Evolutionary conservation across 2,888 invertebrate species (phyloP).

Genomic region (Villa cingulata): DNA sequence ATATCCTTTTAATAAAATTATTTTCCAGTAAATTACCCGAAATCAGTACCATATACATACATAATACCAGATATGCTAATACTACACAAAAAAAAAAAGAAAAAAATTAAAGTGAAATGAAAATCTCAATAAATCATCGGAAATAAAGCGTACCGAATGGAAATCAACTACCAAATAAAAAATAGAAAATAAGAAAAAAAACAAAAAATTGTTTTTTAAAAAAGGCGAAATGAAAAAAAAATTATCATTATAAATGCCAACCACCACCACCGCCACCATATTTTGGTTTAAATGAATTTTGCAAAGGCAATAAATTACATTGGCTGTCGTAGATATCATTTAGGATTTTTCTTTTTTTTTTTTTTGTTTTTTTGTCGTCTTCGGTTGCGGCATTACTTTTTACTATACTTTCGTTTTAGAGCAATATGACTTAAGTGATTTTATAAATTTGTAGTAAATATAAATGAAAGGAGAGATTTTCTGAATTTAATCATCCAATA

Average conservation of each 20-base stretch:
- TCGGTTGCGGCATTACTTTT: too few relatives aligned
- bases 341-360: background rate
- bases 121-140: slow-evolving; percentile 11
- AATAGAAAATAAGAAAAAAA: background rate
- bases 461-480: background rate
- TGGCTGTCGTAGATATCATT: slow-evolving; percentile 5
- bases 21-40: slow-evolving; percentile 12
- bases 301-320: slow-evolving; percentile 9
- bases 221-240: background rate
- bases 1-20: slow-evolving; percentile 9
- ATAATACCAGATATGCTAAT: slow-evolving; percentile 11
- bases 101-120: background rate
- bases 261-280: background rate
- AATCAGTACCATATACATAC: slow-evolving; percentile 10
- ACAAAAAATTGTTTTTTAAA: background rate
- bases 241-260: background rate
- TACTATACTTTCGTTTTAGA: too few relatives aligned
- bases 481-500: background rate
- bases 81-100: too few relatives aligned
- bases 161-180: background rate
- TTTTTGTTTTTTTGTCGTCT: background rate
- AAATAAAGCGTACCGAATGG: slow-evolving; percentile 1
- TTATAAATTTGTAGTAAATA: too few relatives aligned
- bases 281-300: slow-evolving; percentile 1
- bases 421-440: too few relatives aligned